Percentiles rank a stretch among this genome's conserved stretches.
phyloP scores from a whole-genome alignment of 1,140 invertebrate genomes.

The Episyrphus balteatus region DNA sequence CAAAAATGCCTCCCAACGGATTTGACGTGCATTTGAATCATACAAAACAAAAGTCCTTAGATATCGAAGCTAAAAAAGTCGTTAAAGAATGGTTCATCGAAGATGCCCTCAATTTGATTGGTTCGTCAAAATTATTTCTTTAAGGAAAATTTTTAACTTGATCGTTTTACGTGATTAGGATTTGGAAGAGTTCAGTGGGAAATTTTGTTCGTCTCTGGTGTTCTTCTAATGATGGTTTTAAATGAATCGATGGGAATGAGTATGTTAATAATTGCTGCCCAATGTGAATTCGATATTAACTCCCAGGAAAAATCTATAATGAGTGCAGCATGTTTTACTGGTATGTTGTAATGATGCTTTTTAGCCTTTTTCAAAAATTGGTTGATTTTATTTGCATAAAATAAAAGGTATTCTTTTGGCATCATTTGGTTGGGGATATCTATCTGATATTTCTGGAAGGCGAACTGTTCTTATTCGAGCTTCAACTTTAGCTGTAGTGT shows the following conservation, averaged over 20 bases:
- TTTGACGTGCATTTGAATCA: too few relatives aligned
- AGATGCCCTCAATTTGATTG: conserved; percentile 18
- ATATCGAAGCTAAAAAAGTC: too few relatives aligned
- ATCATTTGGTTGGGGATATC: conserved; percentile 53
- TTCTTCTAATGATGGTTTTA: conserved; percentile 31
- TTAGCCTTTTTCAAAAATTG: not conserved
- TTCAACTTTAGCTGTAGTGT: conserved; percentile 15
- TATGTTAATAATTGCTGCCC: conserved; percentile 31
- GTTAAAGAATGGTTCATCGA: conserved; percentile 1
- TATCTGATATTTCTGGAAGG: conserved; percentile 55
- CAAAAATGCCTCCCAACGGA: too few relatives aligned
- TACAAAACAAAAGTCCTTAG: too few relatives aligned
- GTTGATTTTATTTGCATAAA: not conserved
- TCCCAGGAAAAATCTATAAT: conserved; percentile 31
- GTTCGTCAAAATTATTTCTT: conserved; percentile 6
- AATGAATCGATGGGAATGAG: conserved; percentile 34
- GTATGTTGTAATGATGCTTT: conserved; percentile 14
- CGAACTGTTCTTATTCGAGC: conserved; percentile 40
- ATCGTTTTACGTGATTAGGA: conserved; percentile 8
- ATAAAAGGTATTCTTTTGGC: conserved; percentile 44
- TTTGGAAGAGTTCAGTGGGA: conserved; percentile 25
- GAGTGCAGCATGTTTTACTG: conserved; percentile 29
- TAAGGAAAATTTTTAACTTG: not conserved
- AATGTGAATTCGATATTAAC: conserved; percentile 35
- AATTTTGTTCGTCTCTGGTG: conserved; percentile 20